phyloP scores from a whole-genome alignment of 2,113 vertebrate genomes.

The Mastomys coucha region DNA sequence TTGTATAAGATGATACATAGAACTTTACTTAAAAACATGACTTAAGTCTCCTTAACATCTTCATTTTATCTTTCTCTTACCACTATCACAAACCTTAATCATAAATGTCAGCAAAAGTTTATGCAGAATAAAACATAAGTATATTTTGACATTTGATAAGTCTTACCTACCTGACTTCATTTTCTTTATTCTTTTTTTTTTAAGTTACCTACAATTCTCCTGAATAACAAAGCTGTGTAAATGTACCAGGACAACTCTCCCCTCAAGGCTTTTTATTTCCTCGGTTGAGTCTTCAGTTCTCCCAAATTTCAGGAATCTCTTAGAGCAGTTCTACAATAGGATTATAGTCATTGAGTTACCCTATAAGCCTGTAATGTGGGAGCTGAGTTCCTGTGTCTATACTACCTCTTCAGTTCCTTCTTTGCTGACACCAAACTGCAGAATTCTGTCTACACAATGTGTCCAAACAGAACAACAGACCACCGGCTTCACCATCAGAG shows the following conservation, averaged over 20 bases:
- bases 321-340: not conserved
- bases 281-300: slow-evolving; percentile 20
- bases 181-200: slow-evolving; percentile 74
- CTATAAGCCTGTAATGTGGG: slow-evolving; percentile 22
- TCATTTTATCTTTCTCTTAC: not conserved
- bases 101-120: slow-evolving; percentile 66
- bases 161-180: slow-evolving; percentile 56
- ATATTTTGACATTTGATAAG: slow-evolving; percentile 62
- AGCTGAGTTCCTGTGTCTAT: slow-evolving; percentile 20
- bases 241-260: slow-evolving; percentile 2
- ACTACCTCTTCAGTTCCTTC: not conserved
- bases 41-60: slow-evolving; percentile 63
- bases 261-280: not conserved
- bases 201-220: slow-evolving; percentile 60
- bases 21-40: slow-evolving; percentile 46
- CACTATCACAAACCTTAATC: slow-evolving; percentile 55
- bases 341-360: not conserved
- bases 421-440: not conserved
- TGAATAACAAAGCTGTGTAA: slow-evolving; percentile 7
- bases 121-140: slow-evolving; percentile 36
- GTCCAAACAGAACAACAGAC: not conserved
- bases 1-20: not conserved
- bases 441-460: slow-evolving; percentile 40
- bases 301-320: slow-evolving; percentile 31
- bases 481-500: slow-evolving; percentile 64